A percentile compares a stretch with the other conserved stretches of the same genome.
Evolutionary conservation across 2,113 vertebrate species (phyloP).

Genomic region (Callithrix jacchus): DNA sequence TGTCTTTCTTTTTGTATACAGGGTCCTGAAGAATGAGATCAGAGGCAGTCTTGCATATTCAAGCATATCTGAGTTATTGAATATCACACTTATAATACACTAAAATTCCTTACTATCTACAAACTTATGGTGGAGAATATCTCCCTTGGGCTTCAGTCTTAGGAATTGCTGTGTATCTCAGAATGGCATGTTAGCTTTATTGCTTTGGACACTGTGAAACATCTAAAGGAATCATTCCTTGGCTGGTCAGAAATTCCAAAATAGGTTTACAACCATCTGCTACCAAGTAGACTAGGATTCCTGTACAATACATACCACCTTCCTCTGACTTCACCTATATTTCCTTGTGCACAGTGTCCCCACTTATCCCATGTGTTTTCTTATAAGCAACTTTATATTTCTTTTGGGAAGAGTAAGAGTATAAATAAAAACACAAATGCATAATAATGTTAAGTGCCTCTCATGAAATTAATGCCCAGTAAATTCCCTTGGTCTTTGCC

Average conservation of each 20-base stretch:
- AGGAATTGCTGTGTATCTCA: background rate
- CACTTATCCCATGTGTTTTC: background rate
- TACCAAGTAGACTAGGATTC: background rate
- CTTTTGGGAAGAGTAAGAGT: background rate
- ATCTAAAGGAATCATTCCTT: background rate
- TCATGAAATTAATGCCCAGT: background rate
- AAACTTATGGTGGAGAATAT: background rate
- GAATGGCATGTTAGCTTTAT: background rate
- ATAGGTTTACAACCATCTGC: background rate
- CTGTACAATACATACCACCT: fast-evolving
- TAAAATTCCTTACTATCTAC: background rate
- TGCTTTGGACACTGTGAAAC: background rate
- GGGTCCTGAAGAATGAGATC: background rate
- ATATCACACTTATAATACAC: background rate
- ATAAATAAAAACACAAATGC: background rate
- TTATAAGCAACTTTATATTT: background rate
- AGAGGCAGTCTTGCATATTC: background rate
- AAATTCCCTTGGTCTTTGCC: background rate
- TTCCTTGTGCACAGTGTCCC: background rate
- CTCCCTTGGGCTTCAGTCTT: background rate
- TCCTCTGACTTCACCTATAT: background rate
- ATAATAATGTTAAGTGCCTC: background rate
- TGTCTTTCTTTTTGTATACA: background rate
- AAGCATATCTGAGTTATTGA: background rate
- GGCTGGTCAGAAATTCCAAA: background rate